Conservation (phyloP, 2,797 vertebrate genomes). For the Tachyglossus aculeatus region DNA sequence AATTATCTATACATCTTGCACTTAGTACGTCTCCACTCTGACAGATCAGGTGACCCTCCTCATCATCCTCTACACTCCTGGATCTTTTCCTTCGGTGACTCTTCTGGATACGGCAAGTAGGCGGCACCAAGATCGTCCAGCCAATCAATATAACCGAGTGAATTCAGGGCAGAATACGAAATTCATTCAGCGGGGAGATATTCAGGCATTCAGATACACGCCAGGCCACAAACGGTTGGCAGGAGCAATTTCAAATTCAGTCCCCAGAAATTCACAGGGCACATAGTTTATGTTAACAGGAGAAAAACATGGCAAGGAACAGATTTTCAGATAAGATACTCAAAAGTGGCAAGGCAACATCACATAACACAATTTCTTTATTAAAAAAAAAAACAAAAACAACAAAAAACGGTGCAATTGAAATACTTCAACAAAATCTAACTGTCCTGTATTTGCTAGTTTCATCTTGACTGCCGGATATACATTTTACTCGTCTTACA, state of each 20-base stretch:
- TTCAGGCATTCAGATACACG: conserved; percentile 92
- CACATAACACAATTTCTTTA: conserved; percentile 69
- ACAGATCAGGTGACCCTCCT: conserved; percentile 98
- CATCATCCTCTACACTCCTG: conserved; percentile 97
- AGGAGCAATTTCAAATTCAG: conserved; percentile 97
- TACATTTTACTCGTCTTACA: conserved; percentile 39
- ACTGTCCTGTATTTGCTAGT: no score
- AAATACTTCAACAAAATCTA: conserved; percentile 52
- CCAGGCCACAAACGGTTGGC: conserved; percentile 90
- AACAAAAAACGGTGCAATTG: neutral
- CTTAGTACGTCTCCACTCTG: conserved; percentile 97
- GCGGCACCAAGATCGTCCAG: conserved; percentile 85
- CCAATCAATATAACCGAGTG: conserved; percentile 82
- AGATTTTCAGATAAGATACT: conserved; percentile 95
- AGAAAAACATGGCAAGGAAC: conserved; percentile 95
- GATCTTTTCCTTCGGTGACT: conserved; percentile 89
- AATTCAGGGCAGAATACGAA: conserved; percentile 91
- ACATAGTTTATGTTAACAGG: conserved; percentile 94
- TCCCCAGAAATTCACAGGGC: conserved; percentile 93
- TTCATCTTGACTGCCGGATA: no score
- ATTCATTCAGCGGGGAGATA: conserved; percentile 91
- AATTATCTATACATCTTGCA: conserved; percentile 97
- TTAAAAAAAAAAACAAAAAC: conserved; percentile 47
- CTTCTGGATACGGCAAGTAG: conserved; percentile 91
- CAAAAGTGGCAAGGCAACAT: conserved; percentile 72